phyloP scores from a whole-genome alignment of 2,888 invertebrate genomes.

The Agriopis marginaria region DNA sequence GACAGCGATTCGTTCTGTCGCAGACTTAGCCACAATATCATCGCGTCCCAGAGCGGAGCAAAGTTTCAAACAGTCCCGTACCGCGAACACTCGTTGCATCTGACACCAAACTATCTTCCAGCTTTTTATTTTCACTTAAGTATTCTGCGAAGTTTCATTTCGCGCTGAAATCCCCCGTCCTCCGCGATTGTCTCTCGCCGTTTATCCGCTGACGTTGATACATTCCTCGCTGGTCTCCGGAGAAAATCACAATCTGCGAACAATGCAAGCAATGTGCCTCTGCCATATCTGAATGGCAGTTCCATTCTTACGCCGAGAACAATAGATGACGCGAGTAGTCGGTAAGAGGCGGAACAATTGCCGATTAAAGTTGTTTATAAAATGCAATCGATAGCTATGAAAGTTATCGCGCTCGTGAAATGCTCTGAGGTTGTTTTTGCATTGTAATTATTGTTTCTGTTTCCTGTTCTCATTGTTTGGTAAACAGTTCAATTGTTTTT shows the following conservation, averaged over 20 bases:
- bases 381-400: constrained; percentile 68
- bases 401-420: constrained; percentile 60
- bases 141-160: constrained; percentile 76
- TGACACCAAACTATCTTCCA: constrained; percentile 77
- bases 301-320: constrained; percentile 60
- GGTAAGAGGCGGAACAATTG: constrained; percentile 77
- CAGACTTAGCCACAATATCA: constrained; percentile 49
- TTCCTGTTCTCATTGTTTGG: constrained; percentile 49
- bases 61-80: constrained; percentile 72
- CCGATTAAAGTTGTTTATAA: constrained; percentile 81
- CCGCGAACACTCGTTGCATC: constrained; percentile 77
- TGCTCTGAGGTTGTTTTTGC: constrained; percentile 52
- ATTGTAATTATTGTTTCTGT: constrained; percentile 46
- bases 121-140: constrained; percentile 72
- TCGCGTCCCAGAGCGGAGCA: constrained; percentile 50
- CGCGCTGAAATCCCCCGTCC: constrained; percentile 61
- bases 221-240: constrained; percentile 61
- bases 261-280: constrained; percentile 65
- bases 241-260: constrained; percentile 60
- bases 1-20: constrained; percentile 6
- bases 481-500: constrained; percentile 43
- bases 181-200: constrained; percentile 58
- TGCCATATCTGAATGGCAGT: constrained; percentile 55
- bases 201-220: constrained; percentile 68
- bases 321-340: constrained; percentile 73